Evolutionary conservation across 2,888 invertebrate species (phyloP), one percentile per base, ranked within the genome.

Genomic region (Nephrotoma appendiculata): DNA sequence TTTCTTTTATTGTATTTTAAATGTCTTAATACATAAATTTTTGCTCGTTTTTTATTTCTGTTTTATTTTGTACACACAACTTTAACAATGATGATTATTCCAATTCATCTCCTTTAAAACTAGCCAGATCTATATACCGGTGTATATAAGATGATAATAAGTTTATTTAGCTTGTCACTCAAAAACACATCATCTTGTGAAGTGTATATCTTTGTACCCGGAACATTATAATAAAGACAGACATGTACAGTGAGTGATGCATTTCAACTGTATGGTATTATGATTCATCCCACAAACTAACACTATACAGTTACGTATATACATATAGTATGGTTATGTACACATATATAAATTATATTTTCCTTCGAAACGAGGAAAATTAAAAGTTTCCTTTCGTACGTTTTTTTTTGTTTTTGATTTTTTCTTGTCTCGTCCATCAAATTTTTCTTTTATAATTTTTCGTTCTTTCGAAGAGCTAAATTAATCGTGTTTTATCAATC

Each of bases 401-500:
- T 31, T 31, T 19, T 84, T 12, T 6, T 83, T 83, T 83, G 31
- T 41, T 41, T 83, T 85, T 85, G 42, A 42, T 85, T 42, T 85
- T 85, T 43, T 85, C 85, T 45, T 85, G 85, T 85, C 85, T 85
- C 44, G 42, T 85, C 85, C 85, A 85, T 44, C 85, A 85, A 85
- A 44, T 85, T 85, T 85, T 85, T 85, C 85, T 85, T 85, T 45
- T 85, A 44, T 43, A 44, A 42, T 43, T 85, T 85, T 85, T 15
- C 44, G 42, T 85, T 85, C 44, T 85, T 85, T 44, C 43, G 44
- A 31, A 42, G 44, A 44, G 85, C 44, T 19, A 44, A 85, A 85
- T 85, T 85, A 85, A 85, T 85, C 85, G 85, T 85, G 85, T 85
- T 85, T 85, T 85, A 85, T 85, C 85, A 85, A 85, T 85, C 85